Base-by-base conservation (phyloP, 2,888 invertebrate genomes). In the Heliconius aoede region DNA sequence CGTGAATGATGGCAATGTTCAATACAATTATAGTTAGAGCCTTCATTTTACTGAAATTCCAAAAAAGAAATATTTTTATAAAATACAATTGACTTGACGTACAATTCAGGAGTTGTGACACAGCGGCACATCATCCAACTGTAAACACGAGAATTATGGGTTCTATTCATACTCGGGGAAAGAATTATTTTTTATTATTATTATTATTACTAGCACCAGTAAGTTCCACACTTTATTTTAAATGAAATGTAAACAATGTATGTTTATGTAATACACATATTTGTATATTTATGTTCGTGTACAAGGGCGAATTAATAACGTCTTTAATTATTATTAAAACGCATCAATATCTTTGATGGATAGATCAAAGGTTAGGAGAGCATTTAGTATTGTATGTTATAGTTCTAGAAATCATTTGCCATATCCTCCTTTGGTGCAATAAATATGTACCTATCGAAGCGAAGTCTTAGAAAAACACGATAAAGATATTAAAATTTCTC, bases 31-130 rank as follows among this genome's bases (percentile, higher is more conserved):
- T 5, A 11, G 73, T 11, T 5, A 75, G 1, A 28, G 67, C n/a
- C 28, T 51, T 55, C 78, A 80, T 78, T 72, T 69, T 75, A 4
- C 74, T 75, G 74, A 21, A 72, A 72, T 5, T 18, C 30, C 18
- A 3, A 36, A 60, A 61, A 32, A 40, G 46, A 9, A 21, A n/a
- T 60, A 24, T 7, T 7, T 28, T 36, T n/a, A 28, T 74, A 9
- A 58, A 58, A 32, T 55, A 24, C 3, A 60, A n/a, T 55, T 55
- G n/a, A n/a, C 9, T 55, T 55, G n/a, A n/a, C 11, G 3, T 3
- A 3, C 8, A 55, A 11, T n/a, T n/a, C n/a, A 8, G 18, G 7
- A 18, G 21, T 46, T 46, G 40, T 40, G 40, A 15, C 15, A 40
- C 40, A 40, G 40, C 15, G 4, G 40, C 15, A 40, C 4, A 40